phyloP scores from a whole-genome alignment of 2,888 invertebrate species.

The Saturnia pavonia region DNA sequence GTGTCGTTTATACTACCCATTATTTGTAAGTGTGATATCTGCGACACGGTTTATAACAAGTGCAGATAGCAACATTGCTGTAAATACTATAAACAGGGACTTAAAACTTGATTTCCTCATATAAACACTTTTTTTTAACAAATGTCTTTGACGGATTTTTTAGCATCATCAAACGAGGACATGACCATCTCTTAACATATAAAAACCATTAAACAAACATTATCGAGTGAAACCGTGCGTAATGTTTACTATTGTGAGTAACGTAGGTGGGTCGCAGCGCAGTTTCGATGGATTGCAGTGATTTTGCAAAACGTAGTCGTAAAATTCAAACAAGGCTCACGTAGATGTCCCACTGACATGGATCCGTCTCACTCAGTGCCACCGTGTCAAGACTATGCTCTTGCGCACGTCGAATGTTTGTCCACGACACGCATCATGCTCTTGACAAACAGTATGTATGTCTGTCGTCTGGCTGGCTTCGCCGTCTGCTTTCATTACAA shows the following conservation, averaged over 20 bases:
- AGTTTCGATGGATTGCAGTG: slow-evolving; percentile 16
- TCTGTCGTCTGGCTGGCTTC: slow-evolving; percentile 1
- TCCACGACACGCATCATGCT: slow-evolving; percentile 4
- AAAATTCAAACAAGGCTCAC: slow-evolving; percentile 47
- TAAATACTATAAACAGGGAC: no score
- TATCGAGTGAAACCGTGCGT: slow-evolving; percentile 1
- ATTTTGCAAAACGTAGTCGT: slow-evolving; percentile 43
- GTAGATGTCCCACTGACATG: slow-evolving; percentile 53
- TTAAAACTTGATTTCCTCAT: no score
- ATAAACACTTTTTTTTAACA: no score
- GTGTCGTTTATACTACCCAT: no score
- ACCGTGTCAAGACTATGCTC: slow-evolving; percentile 60
- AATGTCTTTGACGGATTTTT: neutral
- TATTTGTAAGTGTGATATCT: no score
- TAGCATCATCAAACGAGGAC: neutral
- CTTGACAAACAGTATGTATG: slow-evolving; percentile 5
- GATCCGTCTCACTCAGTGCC: slow-evolving; percentile 30
- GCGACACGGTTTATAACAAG: no score
- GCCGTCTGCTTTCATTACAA: neutral
- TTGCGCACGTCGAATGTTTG: slow-evolving; percentile 28
- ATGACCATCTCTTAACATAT: neutral
- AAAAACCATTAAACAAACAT: slow-evolving; percentile 1
- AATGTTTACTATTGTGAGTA: neutral
- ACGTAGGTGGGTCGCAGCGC: neutral
- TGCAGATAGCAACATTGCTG: no score